Base-by-base conservation (phyloP, 2,797 vertebrate species). In the Tarsius wallacei region DNA sequence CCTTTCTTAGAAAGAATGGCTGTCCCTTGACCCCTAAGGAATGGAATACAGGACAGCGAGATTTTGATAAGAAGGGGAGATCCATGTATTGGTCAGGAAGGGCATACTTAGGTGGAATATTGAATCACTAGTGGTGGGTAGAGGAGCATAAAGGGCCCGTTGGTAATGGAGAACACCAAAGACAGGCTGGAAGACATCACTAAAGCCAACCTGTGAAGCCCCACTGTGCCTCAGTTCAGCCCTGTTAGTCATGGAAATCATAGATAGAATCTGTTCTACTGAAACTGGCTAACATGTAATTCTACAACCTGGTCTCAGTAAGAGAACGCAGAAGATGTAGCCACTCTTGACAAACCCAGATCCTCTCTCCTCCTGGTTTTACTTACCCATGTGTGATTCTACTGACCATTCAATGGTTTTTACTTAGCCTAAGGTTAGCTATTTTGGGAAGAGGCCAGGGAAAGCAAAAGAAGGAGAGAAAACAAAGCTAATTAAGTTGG, bases 371-470 rank as follows among this genome's bases (percentile, higher is more conserved):
- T 68, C 19, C 19, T 17, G 31, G 64, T 74, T 90, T 94, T 4
- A 51, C 22, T 42, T 42, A 42, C 7, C 36, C 17, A 11, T 21
- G 17, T 42, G 59, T 3, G 42, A 61, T 28, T 82, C 31, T 61
- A 3, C 42, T 64, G 26, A 66, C 12, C 86, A 12, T 51, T 68
- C 19, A 51, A 2, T 26, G 36, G 8, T n/a, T 81, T 94, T 90
- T 17, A 70, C 22, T 33, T 73, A 83, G 49, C 31, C 19, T 61
- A 49, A 6, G 42, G 42, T 15, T 42, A 87, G 7, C 19, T 33
- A 66, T 82, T 42, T 84, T 85, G 55, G 36, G 71, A 96, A 96
- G 55, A 82, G 21, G 19, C 4, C 74, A 86, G 61, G 33, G 49
- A 80, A 88, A 76, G 8, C 8, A 55, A 66, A 73, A 76, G 7